Evolutionary conservation across 92 coral and sea anemone genomes (phyloP).

Genomic region (Palythoa grandis): DNA sequence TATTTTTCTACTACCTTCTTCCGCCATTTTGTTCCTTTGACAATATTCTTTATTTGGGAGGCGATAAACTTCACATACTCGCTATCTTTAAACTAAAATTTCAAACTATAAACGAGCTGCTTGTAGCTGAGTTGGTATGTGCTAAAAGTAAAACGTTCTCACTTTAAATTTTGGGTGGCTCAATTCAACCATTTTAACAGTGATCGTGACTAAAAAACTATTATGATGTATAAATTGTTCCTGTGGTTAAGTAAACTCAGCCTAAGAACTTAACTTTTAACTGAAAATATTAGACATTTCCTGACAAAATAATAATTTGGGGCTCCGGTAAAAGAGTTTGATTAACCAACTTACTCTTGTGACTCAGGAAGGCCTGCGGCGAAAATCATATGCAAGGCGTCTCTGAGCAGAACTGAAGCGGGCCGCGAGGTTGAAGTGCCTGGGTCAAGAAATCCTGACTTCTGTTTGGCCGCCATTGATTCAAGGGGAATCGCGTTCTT

Average conservation of each 20-base stretch:
- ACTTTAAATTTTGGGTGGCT: too few species aligned
- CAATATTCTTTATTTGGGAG: too few species aligned
- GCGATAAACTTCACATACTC: too few species aligned
- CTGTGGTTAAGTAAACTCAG: neutral
- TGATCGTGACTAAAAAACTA: too few species aligned
- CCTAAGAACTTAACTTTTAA: neutral
- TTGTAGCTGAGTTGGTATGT: too few species aligned
- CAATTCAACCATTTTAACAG: too few species aligned
- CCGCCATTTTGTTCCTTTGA: too few species aligned
- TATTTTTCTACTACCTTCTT: too few species aligned
- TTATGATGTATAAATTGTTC: neutral
- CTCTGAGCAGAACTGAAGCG: constrained; percentile 40
- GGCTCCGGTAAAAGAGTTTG: neutral
- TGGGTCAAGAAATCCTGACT: constrained; percentile 34
- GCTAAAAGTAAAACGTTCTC: too few species aligned
- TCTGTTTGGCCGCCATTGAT: neutral
- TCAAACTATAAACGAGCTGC: too few species aligned
- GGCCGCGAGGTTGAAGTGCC: constrained; percentile 37
- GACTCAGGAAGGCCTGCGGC: constrained; percentile 25
- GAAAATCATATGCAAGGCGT: constrained; percentile 39
- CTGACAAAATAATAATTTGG: neutral
- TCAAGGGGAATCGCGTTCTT: constrained; percentile 1
- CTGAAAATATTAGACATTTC: neutral
- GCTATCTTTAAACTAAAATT: too few species aligned
- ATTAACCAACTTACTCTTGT: constrained; percentile 9